phyloP scores from a whole-genome alignment of 2,888 invertebrate genomes.

The Eretmocerus hayati region DNA sequence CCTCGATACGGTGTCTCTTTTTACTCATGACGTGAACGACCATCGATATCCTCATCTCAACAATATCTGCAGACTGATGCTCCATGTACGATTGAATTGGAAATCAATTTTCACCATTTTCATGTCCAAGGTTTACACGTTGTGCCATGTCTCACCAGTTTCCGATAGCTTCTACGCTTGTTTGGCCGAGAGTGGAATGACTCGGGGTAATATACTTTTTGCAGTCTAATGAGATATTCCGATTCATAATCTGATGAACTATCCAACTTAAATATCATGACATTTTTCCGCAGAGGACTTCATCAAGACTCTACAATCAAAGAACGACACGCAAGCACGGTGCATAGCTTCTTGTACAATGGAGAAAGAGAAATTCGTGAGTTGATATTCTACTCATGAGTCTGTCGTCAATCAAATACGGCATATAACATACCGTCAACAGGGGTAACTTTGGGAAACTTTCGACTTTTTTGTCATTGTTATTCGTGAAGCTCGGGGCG shows the following conservation, averaged over 20 bases:
- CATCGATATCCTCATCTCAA: too few species aligned
- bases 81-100: too few species aligned
- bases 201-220: slow-evolving; percentile 8
- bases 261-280: background rate
- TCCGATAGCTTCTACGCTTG: slow-evolving; percentile 19
- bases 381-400: background rate
- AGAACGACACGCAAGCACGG: slow-evolving; percentile 10
- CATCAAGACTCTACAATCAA: slow-evolving; percentile 10
- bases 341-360: slow-evolving; percentile 19
- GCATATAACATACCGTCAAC: too few species aligned
- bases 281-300: slow-evolving; percentile 8
- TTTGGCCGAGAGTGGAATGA: slow-evolving; percentile 13
- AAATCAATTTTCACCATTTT: too few species aligned
- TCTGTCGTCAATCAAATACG: background rate
- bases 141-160: slow-evolving; percentile 16
- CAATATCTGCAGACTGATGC: too few species aligned
- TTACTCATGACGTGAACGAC: too few species aligned
- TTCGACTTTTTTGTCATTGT: too few species aligned
- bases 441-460: too few species aligned
- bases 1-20: too few species aligned
- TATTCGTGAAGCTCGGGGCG: too few species aligned
- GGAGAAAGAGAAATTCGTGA: slow-evolving; percentile 19
- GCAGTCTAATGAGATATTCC: background rate
- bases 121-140: slow-evolving; percentile 3
- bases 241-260: background rate